Percentiles rank a stretch among this genome's conserved stretches.
phyloP scores from a whole-genome alignment of 2,797 vertebrate genomes.

The Amniataba percoides region DNA sequence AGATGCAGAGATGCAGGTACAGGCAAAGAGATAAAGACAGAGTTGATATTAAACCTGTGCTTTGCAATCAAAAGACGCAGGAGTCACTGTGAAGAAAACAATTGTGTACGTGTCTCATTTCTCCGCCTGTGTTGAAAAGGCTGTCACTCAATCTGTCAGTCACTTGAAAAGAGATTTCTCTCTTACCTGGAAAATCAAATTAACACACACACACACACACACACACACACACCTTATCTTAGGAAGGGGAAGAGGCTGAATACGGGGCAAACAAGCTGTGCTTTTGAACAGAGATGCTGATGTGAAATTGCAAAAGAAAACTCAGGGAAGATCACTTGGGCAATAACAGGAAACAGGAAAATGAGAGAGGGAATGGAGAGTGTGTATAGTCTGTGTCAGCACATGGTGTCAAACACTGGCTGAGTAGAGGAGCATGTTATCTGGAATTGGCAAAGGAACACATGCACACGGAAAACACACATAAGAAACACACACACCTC shows the following conservation, averaged over 20 bases:
- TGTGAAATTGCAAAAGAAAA: constrained; percentile 27
- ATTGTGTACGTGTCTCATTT: constrained; percentile 23
- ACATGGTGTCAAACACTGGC: constrained; percentile 33
- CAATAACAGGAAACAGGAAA: constrained; percentile 6
- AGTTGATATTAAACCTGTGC: constrained; percentile 36
- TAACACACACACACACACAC: constrained; percentile 32
- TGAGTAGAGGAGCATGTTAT: constrained; percentile 28
- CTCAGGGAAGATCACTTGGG: constrained; percentile 16
- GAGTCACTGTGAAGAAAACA: constrained; percentile 35
- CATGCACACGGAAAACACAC: background rate
- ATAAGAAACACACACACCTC: background rate
- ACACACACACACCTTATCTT: constrained; percentile 19
- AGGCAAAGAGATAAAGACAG: constrained; percentile 35
- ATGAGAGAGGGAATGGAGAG: constrained; percentile 4
- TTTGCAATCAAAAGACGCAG: constrained; percentile 44
- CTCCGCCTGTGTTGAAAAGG: constrained; percentile 34
- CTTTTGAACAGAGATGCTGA: constrained; percentile 25
- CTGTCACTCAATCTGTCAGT: constrained; percentile 67
- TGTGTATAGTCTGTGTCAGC: constrained; percentile 16
- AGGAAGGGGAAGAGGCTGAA: constrained; percentile 7
- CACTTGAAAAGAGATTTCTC: constrained; percentile 35
- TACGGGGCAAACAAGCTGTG: constrained; percentile 1
- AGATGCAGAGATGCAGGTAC: constrained; percentile 12
- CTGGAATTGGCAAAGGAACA: constrained; percentile 30
- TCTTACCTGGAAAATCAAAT: constrained; percentile 49